Conservation (phyloP, 2,797 vertebrate genomes). For the Hybognathus amarus region DNA sequence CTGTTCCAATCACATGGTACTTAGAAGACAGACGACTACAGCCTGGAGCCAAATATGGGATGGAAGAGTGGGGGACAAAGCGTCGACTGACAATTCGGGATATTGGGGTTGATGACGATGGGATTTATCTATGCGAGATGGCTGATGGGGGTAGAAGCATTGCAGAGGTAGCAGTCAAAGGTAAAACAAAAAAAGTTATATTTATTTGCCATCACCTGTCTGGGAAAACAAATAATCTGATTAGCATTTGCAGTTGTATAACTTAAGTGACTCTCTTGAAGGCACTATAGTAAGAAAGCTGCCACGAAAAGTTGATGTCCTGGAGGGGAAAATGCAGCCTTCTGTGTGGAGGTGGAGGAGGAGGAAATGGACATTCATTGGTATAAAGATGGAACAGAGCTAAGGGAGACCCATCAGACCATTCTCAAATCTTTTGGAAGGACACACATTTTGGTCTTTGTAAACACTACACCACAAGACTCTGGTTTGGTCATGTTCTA, state of each 20-base stretch:
- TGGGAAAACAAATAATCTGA: neutral
- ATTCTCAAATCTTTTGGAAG: slow-evolving; percentile 94
- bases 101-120: slow-evolving; percentile 91
- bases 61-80: slow-evolving; percentile 91
- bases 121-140: slow-evolving; percentile 98
- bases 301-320: slow-evolving; percentile 93
- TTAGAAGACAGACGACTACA: slow-evolving; percentile 93
- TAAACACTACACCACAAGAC: slow-evolving; percentile 91
- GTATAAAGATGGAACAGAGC: slow-evolving; percentile 88
- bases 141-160: slow-evolving; percentile 93
- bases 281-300: slow-evolving; percentile 91
- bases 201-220: neutral
- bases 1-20: slow-evolving; percentile 93
- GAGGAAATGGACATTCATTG: slow-evolving; percentile 87
- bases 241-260: neutral
- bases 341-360: slow-evolving; percentile 92
- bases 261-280: slow-evolving; percentile 27
- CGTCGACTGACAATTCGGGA: slow-evolving; percentile 91
- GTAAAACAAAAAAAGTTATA: slow-evolving; percentile 71
- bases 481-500: slow-evolving; percentile 90
- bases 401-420: slow-evolving; percentile 83
- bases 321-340: slow-evolving; percentile 95
- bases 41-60: slow-evolving; percentile 94
- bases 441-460: slow-evolving; percentile 93
- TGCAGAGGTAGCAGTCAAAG: slow-evolving; percentile 95